Evolutionary conservation across 2,797 vertebrate genomes (phyloP), one percentile per base, ranked within the genome.

Genomic region (Menidia menidia): DNA sequence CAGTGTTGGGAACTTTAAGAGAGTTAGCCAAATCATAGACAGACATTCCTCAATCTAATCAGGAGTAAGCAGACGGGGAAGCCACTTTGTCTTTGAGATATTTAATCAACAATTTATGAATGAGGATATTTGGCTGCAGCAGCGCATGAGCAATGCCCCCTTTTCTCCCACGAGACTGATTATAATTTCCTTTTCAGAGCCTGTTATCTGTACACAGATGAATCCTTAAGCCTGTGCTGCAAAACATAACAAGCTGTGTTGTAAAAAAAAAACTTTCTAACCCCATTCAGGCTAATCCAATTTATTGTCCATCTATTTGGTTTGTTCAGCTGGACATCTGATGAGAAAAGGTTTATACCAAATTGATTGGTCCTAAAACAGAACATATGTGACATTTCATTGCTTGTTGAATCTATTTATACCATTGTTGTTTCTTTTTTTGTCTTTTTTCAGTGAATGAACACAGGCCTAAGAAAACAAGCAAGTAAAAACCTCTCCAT

Each of bases 101-200:
- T 80, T 78, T 83, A 83, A 86, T 88, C n/a, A 61, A 78, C 68
- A 77, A 67, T 83, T 84, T 73, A 72, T 78, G 73, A 82, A 80
- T 73, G 71, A 84, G 52, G 66, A 80, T 65, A 78, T 83, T 81
- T 83, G 79, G 65, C 77, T 81, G 73, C 69, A 50, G 71, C 63
- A 50, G 71, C 63, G 56, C 45, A 50, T 57, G 53, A 70, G 60
- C 73, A 51, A 61, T 69, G 71, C 41, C 73, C 78, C 69, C 43
- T 56, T 65, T 62, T 64, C 55, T 78, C 82, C 83, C 77, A 25
- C 0, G 67, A 79, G 83, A 69, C 77, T 82, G 70, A 88, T 88
- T 89, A 82, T 81, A 82, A 85, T 80, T 84, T 86, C 76, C 64
- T 73, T 84, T 84, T 81, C 61, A 43, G 65, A 72, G 58, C 71